Evolutionary conservation across 1,140 invertebrate genomes (phyloP).

Genomic region (Drosophila erecta): DNA sequence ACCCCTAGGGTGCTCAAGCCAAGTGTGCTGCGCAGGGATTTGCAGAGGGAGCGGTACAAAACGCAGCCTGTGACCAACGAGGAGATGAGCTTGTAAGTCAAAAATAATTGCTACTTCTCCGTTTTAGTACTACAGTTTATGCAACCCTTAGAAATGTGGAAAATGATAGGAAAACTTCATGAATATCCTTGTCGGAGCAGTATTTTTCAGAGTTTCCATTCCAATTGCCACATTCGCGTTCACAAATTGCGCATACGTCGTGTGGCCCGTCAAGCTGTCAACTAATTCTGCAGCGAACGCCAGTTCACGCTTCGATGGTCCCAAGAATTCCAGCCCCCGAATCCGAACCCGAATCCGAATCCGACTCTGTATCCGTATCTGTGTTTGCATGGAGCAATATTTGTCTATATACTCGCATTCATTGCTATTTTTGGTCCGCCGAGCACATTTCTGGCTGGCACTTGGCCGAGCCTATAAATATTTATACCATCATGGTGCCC

Average conservation of each 20-base stretch:
- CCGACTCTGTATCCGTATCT: constrained; percentile 9
- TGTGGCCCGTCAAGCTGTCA: constrained; percentile 58
- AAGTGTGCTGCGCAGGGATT: constrained; percentile 85
- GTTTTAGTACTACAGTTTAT: not conserved
- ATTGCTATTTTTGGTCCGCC: constrained; percentile 51
- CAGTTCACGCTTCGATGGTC: constrained; percentile 51
- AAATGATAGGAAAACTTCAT: not conserved
- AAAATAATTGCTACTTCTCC: not conserved
- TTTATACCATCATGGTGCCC: constrained; percentile 48
- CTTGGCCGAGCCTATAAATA: constrained; percentile 58
- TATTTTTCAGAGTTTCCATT: not conserved
- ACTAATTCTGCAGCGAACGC: constrained; percentile 32
- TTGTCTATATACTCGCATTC: constrained; percentile 37
- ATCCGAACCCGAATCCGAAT: constrained; percentile 26
- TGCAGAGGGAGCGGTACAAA: constrained; percentile 86
- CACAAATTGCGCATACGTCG: constrained; percentile 41
- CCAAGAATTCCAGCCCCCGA: constrained; percentile 52
- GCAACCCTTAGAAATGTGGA: not conserved
- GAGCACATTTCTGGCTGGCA: constrained; percentile 49
- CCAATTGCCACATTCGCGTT: constrained; percentile 11
- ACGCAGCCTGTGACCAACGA: constrained; percentile 89
- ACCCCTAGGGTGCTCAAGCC: constrained; percentile 83
- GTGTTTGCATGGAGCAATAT: constrained; percentile 12
- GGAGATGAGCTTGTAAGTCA: constrained; percentile 85
- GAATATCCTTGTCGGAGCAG: not conserved